Base-by-base conservation (phyloP, 2,888 invertebrate genomes). In the Drosophila mulleri region DNA sequence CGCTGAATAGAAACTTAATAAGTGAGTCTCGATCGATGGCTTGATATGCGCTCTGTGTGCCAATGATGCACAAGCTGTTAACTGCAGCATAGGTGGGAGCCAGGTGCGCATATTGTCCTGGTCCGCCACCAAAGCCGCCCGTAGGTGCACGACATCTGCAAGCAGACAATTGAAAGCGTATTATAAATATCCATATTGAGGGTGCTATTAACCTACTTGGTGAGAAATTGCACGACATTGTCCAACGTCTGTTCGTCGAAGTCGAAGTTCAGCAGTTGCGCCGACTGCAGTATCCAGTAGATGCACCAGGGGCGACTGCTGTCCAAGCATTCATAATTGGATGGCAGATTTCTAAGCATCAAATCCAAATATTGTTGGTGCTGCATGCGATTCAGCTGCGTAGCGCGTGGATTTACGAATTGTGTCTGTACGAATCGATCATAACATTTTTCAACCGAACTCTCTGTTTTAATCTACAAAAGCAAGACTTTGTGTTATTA, bases 1-100 rank as follows among this genome's bases (percentile, higher is more conserved):
- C 94, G 39, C 95, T 94, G 93, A 95, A 95, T 62, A 99, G 93
- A 93, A 98, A 99, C 59, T 95, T 94, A 82, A 95, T 94, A 70
- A 99, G 94, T 1, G 91, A 89, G 8, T 91, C 89, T 69, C 98
- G 95, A 92, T 99, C 95, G 72, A 99, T 97, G n/a, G 96, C 95
- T 78, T 95, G 94, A 90, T 96, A 97, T 2, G 99, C 98, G 92
- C 96, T 96, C 82, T 95, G 94, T n/a, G 96, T 96, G 59, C 98
- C 98, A 81, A 99, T 95, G 67, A 97, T 97, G 90, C 97, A 97
- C 8, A 99, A 94, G 32, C 98, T 96, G 94, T 98, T 98, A 0
- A 99, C 96, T 72, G 99, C 98, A 53, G 99, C 99, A 94, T 99
- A 99, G 0, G 99, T 99, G 5, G 99, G 96, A 1, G 99, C 99